Evolutionary conservation across 2,888 invertebrate genomes (phyloP), one percentile per base, ranked within the genome.

Genomic region (Scotopteryx bipunctaria): DNA sequence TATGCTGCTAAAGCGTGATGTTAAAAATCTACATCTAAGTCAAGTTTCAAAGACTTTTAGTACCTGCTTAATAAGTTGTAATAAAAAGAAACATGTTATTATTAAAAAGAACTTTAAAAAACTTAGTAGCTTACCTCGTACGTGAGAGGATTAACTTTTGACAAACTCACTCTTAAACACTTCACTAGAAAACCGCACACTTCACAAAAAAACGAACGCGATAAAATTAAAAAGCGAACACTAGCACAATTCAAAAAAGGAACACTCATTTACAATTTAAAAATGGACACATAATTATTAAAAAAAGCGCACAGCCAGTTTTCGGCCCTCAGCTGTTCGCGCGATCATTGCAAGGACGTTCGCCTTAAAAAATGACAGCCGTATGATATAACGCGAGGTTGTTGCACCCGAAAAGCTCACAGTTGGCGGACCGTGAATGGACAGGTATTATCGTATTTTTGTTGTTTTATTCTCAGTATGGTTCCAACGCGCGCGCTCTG

Each of bases 341-440:
- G 73, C 64, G 58, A 66, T 41, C 35, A 57, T 15, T 13, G 67
- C 76, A 85, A 86, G 86, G 86, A 81, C 86, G 84, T 82, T 73
- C 68, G 68, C 61, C 64, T 64, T 63, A 67, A 75, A 71, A 71
- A 60, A 76, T 67, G 66, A 73, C 71, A 71, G 65, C 69, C 64
- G 72, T 71, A 66, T 78, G 73, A 76, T 72, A 75, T 76, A 77
- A 75, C 69, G 49, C 48, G 69, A 73, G 86, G 83, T 83, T 78
- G 64, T 75, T 79, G 85, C 77, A 69, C 82, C 77, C 76, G 59
- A 75, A 74, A 71, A 70, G 72, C 73, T 71, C 64, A 62, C 69
- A 68, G 72, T 69, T 73, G 76, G 69, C 73, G 74, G 77, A 75
- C 73, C 80, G 81, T 82, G 83, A 83, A 83, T 84, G 80, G 77